Conservation (phyloP, 2,888 invertebrate genomes). For the Hipparchia semele region DNA sequence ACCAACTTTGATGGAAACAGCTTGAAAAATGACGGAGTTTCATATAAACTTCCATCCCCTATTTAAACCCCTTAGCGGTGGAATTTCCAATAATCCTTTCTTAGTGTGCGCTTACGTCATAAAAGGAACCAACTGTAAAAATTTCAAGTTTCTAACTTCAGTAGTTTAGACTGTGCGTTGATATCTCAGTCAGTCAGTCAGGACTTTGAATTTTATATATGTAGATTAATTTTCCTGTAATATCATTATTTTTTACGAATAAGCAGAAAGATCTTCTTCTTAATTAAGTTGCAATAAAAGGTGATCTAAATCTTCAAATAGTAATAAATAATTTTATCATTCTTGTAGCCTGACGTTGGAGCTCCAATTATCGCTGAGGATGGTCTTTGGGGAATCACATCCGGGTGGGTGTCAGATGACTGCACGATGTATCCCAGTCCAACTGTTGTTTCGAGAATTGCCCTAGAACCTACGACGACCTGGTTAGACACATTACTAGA, state of each 20-base stretch:
- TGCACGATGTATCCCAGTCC: constrained; percentile 47
- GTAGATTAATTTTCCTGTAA: background rate
- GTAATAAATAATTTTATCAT: background rate
- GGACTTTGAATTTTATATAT: too few relatives aligned
- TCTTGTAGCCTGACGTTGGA: constrained; percentile 65
- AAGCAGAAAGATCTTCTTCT: too few relatives aligned
- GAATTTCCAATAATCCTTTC: too few relatives aligned
- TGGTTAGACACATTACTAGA: constrained; percentile 54
- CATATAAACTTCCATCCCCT: too few relatives aligned
- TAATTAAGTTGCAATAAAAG: background rate
- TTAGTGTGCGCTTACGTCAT: too few relatives aligned
- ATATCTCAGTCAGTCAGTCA: too few relatives aligned
- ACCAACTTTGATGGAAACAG: too few relatives aligned
- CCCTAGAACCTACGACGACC: constrained; percentile 48
- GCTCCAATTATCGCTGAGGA: constrained; percentile 68
- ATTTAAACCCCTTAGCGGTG: too few relatives aligned
- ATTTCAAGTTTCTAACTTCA: too few relatives aligned
- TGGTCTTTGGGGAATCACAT: constrained; percentile 72
- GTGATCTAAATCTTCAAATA: background rate
- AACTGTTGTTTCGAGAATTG: constrained; percentile 61
- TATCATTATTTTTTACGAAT: background rate
- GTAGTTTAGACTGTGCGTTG: too few relatives aligned
- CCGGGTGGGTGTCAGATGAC: constrained; percentile 58
- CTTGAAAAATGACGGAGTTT: too few relatives aligned
- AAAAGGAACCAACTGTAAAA: too few relatives aligned